These are phyloP conservation scores for Drosophila oshimai DNA, from an alignment of 1,140 invertebrate species.

Conservation along the genomic window DNA sequence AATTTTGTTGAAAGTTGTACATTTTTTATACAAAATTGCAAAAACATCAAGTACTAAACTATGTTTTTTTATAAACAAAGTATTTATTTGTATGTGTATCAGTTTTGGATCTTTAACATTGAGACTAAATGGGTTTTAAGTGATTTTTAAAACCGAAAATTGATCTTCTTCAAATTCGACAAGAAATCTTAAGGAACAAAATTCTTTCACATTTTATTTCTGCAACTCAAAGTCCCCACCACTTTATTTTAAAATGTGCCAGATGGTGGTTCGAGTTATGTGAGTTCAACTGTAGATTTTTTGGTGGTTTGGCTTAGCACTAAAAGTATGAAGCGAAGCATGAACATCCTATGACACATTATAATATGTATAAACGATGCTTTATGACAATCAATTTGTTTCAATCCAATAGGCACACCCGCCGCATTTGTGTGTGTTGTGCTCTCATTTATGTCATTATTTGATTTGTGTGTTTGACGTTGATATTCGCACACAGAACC, in stretches of 20 bases:
- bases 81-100: no score
- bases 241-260: background rate
- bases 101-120: no score
- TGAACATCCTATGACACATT: constrained; percentile 77
- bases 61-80: no score
- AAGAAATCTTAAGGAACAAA: no score
- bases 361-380: constrained; percentile 80
- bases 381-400: constrained; percentile 81
- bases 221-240: background rate
- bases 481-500: constrained; percentile 58
- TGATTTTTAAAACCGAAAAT: no score
- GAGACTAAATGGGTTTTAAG: no score
- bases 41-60: no score
- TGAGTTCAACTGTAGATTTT: constrained; percentile 15
- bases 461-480: constrained; percentile 79
- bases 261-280: background rate
- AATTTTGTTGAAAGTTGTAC: no score
- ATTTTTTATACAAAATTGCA: no score
- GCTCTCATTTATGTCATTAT: constrained; percentile 81
- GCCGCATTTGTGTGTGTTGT: constrained; percentile 15
- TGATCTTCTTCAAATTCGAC: no score
- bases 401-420: constrained; percentile 76
- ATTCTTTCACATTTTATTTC: background rate
- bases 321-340: constrained; percentile 60
- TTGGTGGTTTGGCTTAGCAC: constrained; percentile 19